Evolutionary conservation across 2,888 invertebrate species (phyloP).

Genomic region (Drosophila yooni): DNA sequence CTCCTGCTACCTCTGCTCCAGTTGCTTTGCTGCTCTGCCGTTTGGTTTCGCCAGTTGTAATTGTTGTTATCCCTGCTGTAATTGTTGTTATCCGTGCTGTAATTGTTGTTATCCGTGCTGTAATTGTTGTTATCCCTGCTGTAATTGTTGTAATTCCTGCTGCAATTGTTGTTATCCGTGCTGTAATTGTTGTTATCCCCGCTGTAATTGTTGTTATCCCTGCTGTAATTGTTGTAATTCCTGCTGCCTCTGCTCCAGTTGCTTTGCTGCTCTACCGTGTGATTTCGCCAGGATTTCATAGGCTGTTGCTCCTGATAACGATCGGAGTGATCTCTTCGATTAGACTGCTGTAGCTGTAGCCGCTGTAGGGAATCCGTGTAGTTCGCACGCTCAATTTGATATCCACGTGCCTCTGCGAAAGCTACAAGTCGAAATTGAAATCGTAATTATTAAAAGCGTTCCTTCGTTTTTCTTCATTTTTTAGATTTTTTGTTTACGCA

Average conservation of each 20-base stretch:
- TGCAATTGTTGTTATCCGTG: neutral
- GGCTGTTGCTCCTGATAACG: slow-evolving; percentile 5
- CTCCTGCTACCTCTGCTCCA: no score
- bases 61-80: neutral
- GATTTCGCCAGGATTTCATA: no score
- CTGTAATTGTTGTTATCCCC: neutral
- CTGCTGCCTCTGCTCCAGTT: neutral
- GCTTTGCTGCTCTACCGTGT: neutral
- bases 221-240: neutral
- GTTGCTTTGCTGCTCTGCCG: no score
- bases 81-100: neutral
- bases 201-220: neutral
- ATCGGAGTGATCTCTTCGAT: neutral
- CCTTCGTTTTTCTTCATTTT: neutral
- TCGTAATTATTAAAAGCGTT: neutral
- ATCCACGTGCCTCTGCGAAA: slow-evolving; percentile 89
- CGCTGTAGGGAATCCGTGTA: slow-evolving; percentile 83
- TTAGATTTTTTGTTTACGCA: slow-evolving; percentile 78
- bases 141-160: neutral
- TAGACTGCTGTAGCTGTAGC: slow-evolving; percentile 4
- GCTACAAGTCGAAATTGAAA: slow-evolving; percentile 83
- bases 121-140: neutral
- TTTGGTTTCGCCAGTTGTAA: neutral
- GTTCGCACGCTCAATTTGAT: slow-evolving; percentile 88
- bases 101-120: neutral